Evolutionary conservation across 2,888 invertebrate genomes (phyloP).

Genomic region (Hirtodrosophila trivittata): DNA sequence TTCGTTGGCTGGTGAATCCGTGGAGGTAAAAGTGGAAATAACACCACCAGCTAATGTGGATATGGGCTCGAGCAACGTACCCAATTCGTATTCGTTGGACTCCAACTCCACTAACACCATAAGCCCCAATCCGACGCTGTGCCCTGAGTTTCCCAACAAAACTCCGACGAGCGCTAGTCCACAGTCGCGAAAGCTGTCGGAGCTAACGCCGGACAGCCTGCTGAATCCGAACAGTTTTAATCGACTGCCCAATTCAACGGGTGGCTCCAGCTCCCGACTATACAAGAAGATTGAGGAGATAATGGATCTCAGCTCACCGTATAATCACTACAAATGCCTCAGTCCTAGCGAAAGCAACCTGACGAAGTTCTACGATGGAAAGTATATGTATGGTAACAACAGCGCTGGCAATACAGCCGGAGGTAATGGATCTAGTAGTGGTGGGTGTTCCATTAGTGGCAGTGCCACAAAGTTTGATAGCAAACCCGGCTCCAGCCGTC

Average conservation of each 20-base stretch:
- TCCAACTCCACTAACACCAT: constrained; percentile 83
- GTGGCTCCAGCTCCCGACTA: constrained; percentile 82
- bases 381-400: constrained; percentile 78
- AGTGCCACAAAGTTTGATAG: constrained; percentile 75
- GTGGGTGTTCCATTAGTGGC: constrained; percentile 58
- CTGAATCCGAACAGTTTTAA: constrained; percentile 83
- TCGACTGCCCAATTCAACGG: constrained; percentile 80
- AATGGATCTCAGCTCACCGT: constrained; percentile 89
- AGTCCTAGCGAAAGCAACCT: constrained; percentile 87
- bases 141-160: constrained; percentile 80
- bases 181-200: constrained; percentile 82
- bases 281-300: constrained; percentile 84
- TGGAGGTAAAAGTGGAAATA: constrained; percentile 84
- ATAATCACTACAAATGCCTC: constrained; percentile 90
- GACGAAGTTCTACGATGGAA: constrained; percentile 82
- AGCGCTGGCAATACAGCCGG: constrained; percentile 30
- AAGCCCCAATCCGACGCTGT: constrained; percentile 80
- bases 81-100: constrained; percentile 83
- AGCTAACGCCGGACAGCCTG: constrained; percentile 82
- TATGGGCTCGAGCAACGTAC: constrained; percentile 74
- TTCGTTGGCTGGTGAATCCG: constrained; percentile 82
- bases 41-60: constrained; percentile 82
- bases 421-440: constrained; percentile 68
- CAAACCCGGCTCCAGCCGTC: constrained; percentile 84
- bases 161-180: constrained; percentile 79